phyloP scores from a whole-genome alignment of 2,113 vertebrate genomes.

The Maccullochella peelii region DNA sequence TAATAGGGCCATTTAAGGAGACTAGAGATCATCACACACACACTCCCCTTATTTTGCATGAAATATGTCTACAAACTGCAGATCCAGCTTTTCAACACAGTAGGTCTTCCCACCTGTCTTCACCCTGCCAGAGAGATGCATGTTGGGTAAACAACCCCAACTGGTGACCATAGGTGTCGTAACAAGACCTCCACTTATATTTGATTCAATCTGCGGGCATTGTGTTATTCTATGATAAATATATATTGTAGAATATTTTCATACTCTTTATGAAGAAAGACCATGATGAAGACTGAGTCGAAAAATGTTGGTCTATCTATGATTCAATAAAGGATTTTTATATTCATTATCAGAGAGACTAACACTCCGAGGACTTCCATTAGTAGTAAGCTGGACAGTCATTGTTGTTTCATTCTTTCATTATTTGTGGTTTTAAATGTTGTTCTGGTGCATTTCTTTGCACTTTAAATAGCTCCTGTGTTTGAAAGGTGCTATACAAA shows the following conservation, averaged over 20 bases:
- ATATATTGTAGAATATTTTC: neutral
- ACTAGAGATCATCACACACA: neutral
- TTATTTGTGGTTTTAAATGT: neutral
- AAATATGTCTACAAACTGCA: neutral
- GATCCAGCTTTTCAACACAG: neutral
- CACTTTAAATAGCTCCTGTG: no score
- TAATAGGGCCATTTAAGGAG: neutral
- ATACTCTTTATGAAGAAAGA: neutral
- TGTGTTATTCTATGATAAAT: neutral
- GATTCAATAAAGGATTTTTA: no score
- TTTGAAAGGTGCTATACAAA: no score
- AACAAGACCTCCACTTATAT: neutral
- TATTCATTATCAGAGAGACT: no score
- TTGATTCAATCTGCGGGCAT: neutral
- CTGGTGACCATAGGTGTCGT: conserved; percentile 11
- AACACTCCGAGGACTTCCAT: no score
- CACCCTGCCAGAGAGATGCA: neutral
- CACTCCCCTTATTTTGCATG: neutral
- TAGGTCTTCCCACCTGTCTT: neutral
- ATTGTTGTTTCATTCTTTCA: no score
- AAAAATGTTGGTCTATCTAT: no score
- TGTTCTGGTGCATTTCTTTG: neutral
- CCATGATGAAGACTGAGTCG: no score
- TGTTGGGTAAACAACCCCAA: conserved; percentile 19
- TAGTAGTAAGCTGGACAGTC: no score